Conservation (phyloP, 2,888 invertebrate species). For the Eupithecia abbreviata region DNA sequence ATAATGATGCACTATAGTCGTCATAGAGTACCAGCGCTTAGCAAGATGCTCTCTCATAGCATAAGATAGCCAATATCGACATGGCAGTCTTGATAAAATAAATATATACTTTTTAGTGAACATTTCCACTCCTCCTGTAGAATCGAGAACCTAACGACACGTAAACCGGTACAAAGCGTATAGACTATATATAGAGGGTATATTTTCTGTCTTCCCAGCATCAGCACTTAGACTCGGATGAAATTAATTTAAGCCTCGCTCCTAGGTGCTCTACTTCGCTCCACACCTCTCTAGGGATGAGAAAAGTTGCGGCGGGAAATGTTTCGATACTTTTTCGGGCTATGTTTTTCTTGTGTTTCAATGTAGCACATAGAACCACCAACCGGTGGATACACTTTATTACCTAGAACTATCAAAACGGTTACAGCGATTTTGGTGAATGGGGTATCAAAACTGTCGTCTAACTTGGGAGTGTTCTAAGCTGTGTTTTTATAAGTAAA, state of each 20-base stretch:
- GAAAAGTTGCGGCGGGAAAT: background rate
- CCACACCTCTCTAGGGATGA: slow-evolving; percentile 21
- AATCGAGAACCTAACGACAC: background rate
- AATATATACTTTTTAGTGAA: background rate
- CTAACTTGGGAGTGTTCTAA: too few relatives aligned
- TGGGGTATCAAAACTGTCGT: too few relatives aligned
- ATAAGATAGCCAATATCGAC: too few relatives aligned
- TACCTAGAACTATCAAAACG: background rate
- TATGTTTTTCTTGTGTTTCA: background rate
- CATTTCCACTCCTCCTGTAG: background rate
- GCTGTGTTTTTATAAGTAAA: too few relatives aligned
- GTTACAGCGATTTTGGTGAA: background rate
- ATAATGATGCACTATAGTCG: too few relatives aligned
- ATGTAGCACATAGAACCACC: too few relatives aligned
- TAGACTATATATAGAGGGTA: background rate
- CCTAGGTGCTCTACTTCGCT: slow-evolving; percentile 19
- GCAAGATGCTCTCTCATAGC: too few relatives aligned
- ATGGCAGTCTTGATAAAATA: too few relatives aligned
- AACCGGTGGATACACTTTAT: background rate
- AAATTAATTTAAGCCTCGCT: slow-evolving; percentile 40
- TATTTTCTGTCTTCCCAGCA: slow-evolving; percentile 11
- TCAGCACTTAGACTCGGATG: slow-evolving; percentile 17
- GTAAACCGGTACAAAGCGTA: background rate
- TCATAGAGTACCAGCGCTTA: too few relatives aligned
- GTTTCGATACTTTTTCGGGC: background rate